Conservation (phyloP, 2,888 invertebrate species). For the Malacosoma neustria region DNA sequence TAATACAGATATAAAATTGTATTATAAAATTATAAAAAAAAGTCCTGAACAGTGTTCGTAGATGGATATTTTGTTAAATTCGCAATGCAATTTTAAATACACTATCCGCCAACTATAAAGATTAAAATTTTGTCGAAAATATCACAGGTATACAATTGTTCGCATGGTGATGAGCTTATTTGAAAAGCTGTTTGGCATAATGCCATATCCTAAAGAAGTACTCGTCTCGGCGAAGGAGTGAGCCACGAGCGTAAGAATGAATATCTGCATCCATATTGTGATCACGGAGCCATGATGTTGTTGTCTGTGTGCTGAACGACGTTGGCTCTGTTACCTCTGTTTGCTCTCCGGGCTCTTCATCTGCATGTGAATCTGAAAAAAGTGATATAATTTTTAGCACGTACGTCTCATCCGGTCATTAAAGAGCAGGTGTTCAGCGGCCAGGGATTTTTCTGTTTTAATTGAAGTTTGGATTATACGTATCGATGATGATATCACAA, state of each 20-base stretch:
- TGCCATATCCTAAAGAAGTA: constrained; percentile 97
- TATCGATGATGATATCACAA: no score
- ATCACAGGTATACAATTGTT: constrained; percentile 56
- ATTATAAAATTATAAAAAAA: constrained; percentile 37
- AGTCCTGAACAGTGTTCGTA: constrained; percentile 22
- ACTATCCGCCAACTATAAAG: constrained; percentile 47
- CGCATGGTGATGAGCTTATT: constrained; percentile 70
- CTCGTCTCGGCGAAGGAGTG: constrained; percentile 89
- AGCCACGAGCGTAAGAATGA: constrained; percentile 90
- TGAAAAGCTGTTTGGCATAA: constrained; percentile 88
- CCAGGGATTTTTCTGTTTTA: no score
- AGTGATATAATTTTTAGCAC: no score
- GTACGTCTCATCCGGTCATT: no score
- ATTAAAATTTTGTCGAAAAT: constrained; percentile 40
- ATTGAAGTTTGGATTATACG: no score
- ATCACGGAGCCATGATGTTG: constrained; percentile 94
- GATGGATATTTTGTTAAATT: constrained; percentile 22
- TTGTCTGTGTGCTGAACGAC: constrained; percentile 93
- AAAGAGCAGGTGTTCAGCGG: no score
- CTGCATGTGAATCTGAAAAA: constrained; percentile 46
- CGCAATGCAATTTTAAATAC: constrained; percentile 20
- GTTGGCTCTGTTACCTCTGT: constrained; percentile 86
- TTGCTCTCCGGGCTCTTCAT: constrained; percentile 57
- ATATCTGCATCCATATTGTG: constrained; percentile 96
- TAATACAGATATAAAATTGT: constrained; percentile 37